phyloP scores from a whole-genome alignment of 2,113 vertebrate species.

The Paraplagusia blochii region DNA sequence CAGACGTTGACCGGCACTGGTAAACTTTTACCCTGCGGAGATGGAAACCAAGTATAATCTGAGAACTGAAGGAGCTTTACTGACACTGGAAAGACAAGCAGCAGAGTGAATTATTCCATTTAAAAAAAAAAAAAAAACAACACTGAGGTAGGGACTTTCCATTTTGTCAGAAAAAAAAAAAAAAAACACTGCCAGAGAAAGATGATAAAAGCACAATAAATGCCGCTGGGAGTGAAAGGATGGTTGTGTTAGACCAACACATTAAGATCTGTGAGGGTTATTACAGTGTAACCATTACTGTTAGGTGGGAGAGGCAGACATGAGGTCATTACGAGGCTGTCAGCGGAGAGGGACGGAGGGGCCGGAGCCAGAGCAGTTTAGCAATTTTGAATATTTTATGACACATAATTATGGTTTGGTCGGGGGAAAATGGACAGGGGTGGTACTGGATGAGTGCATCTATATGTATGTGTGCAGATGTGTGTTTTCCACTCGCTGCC shows the following conservation, averaged over 20 bases:
- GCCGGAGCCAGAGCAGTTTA: slow-evolving; percentile 69
- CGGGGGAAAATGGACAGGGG: slow-evolving; percentile 39
- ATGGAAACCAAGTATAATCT: slow-evolving; percentile 30
- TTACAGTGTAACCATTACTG: slow-evolving; percentile 63
- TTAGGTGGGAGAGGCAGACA: slow-evolving; percentile 68
- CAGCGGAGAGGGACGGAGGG: slow-evolving; percentile 58
- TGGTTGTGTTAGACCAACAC: slow-evolving; percentile 65
- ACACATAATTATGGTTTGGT: slow-evolving; percentile 72
- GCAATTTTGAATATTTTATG: slow-evolving; percentile 71
- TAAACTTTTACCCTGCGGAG: slow-evolving; percentile 1
- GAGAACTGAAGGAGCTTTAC: slow-evolving; percentile 21
- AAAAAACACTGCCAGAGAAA: slow-evolving; percentile 24
- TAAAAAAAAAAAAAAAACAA: slow-evolving; percentile 27
- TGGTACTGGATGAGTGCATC: slow-evolving; percentile 36
- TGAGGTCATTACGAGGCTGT: slow-evolving; percentile 70
- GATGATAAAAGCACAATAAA: slow-evolving; percentile 55
- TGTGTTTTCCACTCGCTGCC: slow-evolving; percentile 38
- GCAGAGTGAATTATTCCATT: slow-evolving; percentile 21
- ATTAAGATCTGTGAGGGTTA: slow-evolving; percentile 69
- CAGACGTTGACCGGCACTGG: background rate
- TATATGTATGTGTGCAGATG: slow-evolving; percentile 19
- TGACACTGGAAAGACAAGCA: slow-evolving; percentile 26
- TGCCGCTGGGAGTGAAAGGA: slow-evolving; percentile 54
- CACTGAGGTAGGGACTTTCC: slow-evolving; percentile 39
- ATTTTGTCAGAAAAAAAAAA: slow-evolving; percentile 8